Base-by-base conservation (phyloP, 1,140 invertebrate genomes). In the Drosophila nigrodunni region DNA sequence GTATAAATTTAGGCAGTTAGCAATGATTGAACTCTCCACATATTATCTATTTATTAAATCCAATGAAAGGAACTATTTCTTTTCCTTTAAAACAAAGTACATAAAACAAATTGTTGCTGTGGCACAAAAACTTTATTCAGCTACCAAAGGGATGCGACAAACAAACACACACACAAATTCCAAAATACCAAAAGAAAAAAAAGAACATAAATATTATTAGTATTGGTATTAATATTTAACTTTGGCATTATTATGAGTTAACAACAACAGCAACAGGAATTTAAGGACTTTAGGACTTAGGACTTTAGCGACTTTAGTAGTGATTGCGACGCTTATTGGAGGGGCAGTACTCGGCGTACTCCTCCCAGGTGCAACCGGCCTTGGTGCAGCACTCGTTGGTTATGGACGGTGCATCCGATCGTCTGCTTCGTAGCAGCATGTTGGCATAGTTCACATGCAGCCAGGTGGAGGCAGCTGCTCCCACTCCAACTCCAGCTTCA, bases 311-410 rank as follows among this genome's bases (percentile, higher is more conserved):
- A 5, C 3, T 30, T 88, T 58, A 90, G 52, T 92, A 92, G 64
- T 92, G 91, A 79, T 92, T 92, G 50, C 88, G 90, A 18, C 94
- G 90, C 67, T 94, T 94, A 74, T 95, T 94, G 15, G 93, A 93
- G 6, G 94, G 94, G 87, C 94, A 95, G 78, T 95, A 95, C 82
- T 95, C 94, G 37, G 94, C 94, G 72, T 95, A 95, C 76, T 95
- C 94, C 82, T 95, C 94, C 94, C 94, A 95, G 34, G 94, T 95
- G 68, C 94, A 95, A 9, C 94, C 94, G 11, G 90, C 78, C 11
- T 92, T 92, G 61, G 93, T 94, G 86, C 94, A 95, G 78, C 94
- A 95, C 78, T 95, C 94, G 52, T 94, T 93, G 6, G 94, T 94
- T 13, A 95, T 95, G 4, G 93, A 93, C 21, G 81, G 93, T n/a